Evolutionary conservation across 2,797 vertebrate species (phyloP), one percentile per base, ranked within the genome.

Genomic region (Lepilemur septentrionalis): DNA sequence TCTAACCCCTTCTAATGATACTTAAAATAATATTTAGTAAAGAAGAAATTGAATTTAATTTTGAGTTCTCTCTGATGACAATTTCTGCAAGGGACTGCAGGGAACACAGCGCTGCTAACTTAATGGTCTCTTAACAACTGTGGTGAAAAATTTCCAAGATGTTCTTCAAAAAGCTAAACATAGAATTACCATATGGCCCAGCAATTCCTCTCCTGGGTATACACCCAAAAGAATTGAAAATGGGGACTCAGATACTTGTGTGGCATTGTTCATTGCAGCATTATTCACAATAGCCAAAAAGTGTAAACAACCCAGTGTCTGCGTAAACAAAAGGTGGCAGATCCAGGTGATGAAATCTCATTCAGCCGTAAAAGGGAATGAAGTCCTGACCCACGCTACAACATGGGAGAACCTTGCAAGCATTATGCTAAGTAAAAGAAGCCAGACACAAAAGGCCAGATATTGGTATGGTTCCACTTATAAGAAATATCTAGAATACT

Each of bases 11-110:
- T 92, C 59, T 93, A 86, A n/a, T 65, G 15, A 61, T 43, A 65
- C 20, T 81, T 94, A 82, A 73, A 82, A 57, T 94, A 92, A 84
- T 70, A 91, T 81, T 89, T 91, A 75, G 32, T 85, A 93, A 88
- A 91, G 57, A 89, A 89, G 73, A 93, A 95, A 72, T 57, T 48
- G 65, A 75, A 32, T 83, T 85, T 35, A 87, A 23, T 81, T 32
- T 75, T 93, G 67, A 14, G 35, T 85, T 83, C 75, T 93, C 81
- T 67, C 65, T 85, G 83, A 70, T 91, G 83, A 84, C 30, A 69
- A 4, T 92, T 91, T 93, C 50, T 93, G 43, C 35, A 83, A 38
- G 52, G 28, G 61, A 75, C 32, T 81, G 23, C 67, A 91, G 41
- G n/a, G 46, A 84, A 78, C 78, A 55, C 79, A 38, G 18, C 55